Evolutionary conservation across 2,888 invertebrate genomes (phyloP).

Genomic region (Ecliptopera silaceata): DNA sequence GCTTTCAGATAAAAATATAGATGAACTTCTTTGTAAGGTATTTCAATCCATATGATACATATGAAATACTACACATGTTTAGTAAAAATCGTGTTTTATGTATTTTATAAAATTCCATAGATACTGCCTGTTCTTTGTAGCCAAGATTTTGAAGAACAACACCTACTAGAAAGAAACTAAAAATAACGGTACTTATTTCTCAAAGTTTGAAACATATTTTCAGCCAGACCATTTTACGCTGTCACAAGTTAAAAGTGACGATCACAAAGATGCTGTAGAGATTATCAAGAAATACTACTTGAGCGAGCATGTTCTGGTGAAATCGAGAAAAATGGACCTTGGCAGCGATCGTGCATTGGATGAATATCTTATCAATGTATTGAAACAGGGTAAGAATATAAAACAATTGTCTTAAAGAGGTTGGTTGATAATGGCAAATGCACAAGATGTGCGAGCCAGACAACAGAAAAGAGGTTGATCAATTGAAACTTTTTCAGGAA

Average conservation of each 20-base stretch:
- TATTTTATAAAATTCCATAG: too few relatives aligned
- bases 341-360: slow-evolving; percentile 64
- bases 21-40: slow-evolving; percentile 3
- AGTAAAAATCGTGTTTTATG: too few relatives aligned
- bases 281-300: slow-evolving; percentile 62
- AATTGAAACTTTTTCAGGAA: slow-evolving; percentile 49
- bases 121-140: too few relatives aligned
- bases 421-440: too few relatives aligned
- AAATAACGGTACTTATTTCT: too few relatives aligned
- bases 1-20: slow-evolving; percentile 1
- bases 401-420: too few relatives aligned
- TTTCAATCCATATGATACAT: neutral
- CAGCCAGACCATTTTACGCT: slow-evolving; percentile 56
- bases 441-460: too few relatives aligned
- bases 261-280: slow-evolving; percentile 53
- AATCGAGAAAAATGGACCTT: slow-evolving; percentile 60
- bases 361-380: slow-evolving; percentile 59
- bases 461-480: too few relatives aligned
- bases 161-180: too few relatives aligned
- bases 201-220: slow-evolving; percentile 7
- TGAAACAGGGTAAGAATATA: slow-evolving; percentile 64
- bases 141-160: too few relatives aligned
- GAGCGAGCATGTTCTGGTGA: slow-evolving; percentile 64
- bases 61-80: too few relatives aligned
- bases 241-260: slow-evolving; percentile 43